Conservation (phyloP, 2,797 vertebrate genomes). For the Champsocephalus esox region DNA sequence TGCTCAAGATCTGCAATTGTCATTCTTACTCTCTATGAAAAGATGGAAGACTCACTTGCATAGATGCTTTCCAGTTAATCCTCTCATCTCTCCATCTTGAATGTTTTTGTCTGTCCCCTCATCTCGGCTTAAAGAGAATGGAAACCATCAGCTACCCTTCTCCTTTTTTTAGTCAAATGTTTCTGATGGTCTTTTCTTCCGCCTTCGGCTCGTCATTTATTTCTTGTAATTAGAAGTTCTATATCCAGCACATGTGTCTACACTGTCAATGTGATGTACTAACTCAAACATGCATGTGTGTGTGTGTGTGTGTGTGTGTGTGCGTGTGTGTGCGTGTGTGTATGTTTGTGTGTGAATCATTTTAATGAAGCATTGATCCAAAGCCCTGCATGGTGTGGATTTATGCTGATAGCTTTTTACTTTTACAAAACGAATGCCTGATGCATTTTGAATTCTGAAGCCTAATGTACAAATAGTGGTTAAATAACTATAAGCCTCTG, state of each 20-base stretch:
- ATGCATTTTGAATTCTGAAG: neutral
- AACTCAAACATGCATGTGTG: constrained; percentile 37
- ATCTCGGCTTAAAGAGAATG: constrained; percentile 16
- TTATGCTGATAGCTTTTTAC: constrained; percentile 19
- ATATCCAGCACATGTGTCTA: neutral
- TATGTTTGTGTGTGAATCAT: constrained; percentile 13
- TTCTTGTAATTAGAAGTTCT: constrained; percentile 1
- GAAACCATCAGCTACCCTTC: constrained; percentile 25
- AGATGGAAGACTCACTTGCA: constrained; percentile 37
- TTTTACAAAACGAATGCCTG: neutral
- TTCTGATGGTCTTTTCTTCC: neutral
- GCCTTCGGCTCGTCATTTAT: neutral
- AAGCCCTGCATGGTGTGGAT: constrained; percentile 9
- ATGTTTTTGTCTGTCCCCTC: constrained; percentile 10
- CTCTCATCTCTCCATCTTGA: constrained; percentile 13
- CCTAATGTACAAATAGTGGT: constrained; percentile 2
- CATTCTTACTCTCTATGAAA: constrained; percentile 27
- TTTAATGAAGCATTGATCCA: constrained; percentile 27
- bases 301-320: neutral
- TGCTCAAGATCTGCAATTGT: constrained; percentile 25
- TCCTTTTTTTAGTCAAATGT: neutral
- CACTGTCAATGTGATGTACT: constrained; percentile 15
- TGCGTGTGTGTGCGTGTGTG: constrained; percentile 3
- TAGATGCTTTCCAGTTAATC: constrained; percentile 35
- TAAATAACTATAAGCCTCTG: neutral